These are phyloP conservation scores for Drosophila formosana DNA, from an alignment of 2,888 invertebrate species.

Conservation along the genomic window DNA sequence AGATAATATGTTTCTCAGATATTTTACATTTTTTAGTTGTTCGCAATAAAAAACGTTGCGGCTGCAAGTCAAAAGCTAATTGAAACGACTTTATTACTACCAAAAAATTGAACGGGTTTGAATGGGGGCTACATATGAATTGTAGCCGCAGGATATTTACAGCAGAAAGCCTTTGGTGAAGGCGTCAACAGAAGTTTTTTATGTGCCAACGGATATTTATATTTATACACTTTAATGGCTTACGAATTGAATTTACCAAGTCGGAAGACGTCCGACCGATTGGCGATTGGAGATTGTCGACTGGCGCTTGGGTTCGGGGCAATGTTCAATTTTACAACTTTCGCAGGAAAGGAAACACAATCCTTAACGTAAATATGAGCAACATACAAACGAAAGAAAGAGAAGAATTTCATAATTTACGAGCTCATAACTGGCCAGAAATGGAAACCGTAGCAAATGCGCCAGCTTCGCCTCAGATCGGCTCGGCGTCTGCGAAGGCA, in stretches of 20 bases:
- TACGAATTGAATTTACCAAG: constrained; percentile 59
- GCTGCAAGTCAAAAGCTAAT: constrained; percentile 62
- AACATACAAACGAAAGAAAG: constrained; percentile 31
- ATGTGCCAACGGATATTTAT: constrained; percentile 71
- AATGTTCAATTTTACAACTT: constrained; percentile 67
- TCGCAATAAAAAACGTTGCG: constrained; percentile 36
- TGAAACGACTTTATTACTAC: constrained; percentile 77
- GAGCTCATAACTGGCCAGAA: constrained; percentile 74
- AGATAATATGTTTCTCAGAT: constrained; percentile 22
- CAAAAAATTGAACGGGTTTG: constrained; percentile 48
- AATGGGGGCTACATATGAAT: constrained; percentile 2
- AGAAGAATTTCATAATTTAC: constrained; percentile 70
- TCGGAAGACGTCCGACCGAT: constrained; percentile 10
- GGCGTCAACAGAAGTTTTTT: constrained; percentile 75
- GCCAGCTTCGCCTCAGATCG: not conserved
- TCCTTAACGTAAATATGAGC: constrained; percentile 57
- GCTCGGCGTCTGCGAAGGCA: constrained; percentile 16
- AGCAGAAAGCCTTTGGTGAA: constrained; percentile 35
- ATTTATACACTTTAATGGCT: constrained; percentile 41
- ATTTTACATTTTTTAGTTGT: constrained; percentile 7
- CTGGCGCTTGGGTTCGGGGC: constrained; percentile 26
- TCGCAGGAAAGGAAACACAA: constrained; percentile 77
- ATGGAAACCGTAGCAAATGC: constrained; percentile 50
- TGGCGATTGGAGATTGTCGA: constrained; percentile 12
- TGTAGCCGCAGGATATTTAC: constrained; percentile 50